These are phyloP conservation scores for Drosophila mercatorum DNA, from an alignment of 2,888 invertebrate genomes.

Conservation along the genomic window DNA sequence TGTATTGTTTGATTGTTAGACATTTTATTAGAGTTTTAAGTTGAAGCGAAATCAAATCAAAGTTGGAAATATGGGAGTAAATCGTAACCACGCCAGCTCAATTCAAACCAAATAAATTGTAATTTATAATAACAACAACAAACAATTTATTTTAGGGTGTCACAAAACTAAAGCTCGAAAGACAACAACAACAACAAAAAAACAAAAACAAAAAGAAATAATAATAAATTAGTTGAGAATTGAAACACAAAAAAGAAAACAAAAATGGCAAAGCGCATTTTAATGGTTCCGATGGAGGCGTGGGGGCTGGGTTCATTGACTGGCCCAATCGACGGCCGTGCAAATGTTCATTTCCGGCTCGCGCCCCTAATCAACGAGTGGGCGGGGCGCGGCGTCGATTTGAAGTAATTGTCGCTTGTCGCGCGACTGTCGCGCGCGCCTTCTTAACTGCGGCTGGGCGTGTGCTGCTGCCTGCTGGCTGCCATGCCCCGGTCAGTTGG, in stretches of 20 bases:
- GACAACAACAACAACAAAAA: slow-evolving; percentile 38
- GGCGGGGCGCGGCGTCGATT: slow-evolving; percentile 25
- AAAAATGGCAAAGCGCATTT: slow-evolving; percentile 50
- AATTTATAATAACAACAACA: slow-evolving; percentile 55
- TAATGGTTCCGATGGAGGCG: slow-evolving; percentile 36
- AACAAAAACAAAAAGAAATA: slow-evolving; percentile 40
- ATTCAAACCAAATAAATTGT: slow-evolving; percentile 53
- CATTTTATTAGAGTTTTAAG: slow-evolving; percentile 60
- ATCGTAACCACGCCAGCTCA: slow-evolving; percentile 49
- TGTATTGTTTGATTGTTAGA: slow-evolving; percentile 69
- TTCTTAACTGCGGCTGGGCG: slow-evolving; percentile 24
- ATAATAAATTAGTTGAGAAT: slow-evolving; percentile 79
- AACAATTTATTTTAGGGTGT: slow-evolving; percentile 69
- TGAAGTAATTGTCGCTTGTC: slow-evolving; percentile 69
- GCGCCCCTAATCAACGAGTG: slow-evolving; percentile 37
- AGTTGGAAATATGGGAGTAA: slow-evolving; percentile 29
- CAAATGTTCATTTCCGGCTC: slow-evolving; percentile 67
- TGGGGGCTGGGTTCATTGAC: slow-evolving; percentile 40
- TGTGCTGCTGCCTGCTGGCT: neutral
- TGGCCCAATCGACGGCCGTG: slow-evolving; percentile 56
- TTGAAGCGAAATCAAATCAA: slow-evolving; percentile 48
- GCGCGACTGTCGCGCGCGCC: slow-evolving; percentile 43
- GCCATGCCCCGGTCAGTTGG: slow-evolving; percentile 54
- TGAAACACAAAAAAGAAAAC: slow-evolving; percentile 62
- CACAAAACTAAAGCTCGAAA: slow-evolving; percentile 69